These are phyloP conservation scores for Pavo muticus DNA, from an alignment of 2,113 vertebrate species.

Conservation along the genomic window DNA sequence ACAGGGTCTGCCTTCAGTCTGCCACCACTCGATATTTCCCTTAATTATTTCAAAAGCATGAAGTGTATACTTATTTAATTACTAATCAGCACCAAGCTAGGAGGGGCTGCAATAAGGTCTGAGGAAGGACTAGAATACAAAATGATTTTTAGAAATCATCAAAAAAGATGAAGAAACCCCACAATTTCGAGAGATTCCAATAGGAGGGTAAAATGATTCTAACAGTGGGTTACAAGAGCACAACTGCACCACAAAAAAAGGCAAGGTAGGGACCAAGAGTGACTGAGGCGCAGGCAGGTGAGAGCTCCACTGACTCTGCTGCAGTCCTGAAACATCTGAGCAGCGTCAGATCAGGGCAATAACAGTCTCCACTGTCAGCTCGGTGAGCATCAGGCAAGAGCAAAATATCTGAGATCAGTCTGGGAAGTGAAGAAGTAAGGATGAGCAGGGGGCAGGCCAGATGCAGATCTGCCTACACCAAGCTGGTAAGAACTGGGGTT, in stretches of 20 bases:
- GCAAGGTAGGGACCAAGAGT: rapidly evolving
- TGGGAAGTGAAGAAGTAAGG: background rate
- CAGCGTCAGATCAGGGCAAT: background rate
- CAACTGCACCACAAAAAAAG: background rate
- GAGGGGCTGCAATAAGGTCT: conserved; percentile 30
- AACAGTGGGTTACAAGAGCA: background rate
- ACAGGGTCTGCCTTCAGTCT: conserved; percentile 53
- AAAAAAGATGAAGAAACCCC: background rate
- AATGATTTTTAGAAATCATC: background rate
- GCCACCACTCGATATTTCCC: conserved; percentile 56
- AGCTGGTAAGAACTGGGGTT: background rate
- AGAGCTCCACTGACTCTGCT: background rate
- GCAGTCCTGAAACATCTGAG: background rate
- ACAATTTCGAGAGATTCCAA: background rate
- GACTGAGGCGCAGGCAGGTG: rapidly evolving
- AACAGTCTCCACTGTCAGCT: background rate
- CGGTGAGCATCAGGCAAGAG: background rate
- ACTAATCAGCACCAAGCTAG: conserved; percentile 68
- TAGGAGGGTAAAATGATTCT: background rate
- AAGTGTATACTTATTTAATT: conserved; percentile 74
- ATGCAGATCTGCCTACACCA: background rate
- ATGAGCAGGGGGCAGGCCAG: background rate
- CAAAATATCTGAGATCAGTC: background rate
- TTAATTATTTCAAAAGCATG: conserved; percentile 70
- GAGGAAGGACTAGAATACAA: conserved; percentile 34